Conservation (phyloP, 2,797 vertebrate species). For the Leuciscus waleckii region DNA sequence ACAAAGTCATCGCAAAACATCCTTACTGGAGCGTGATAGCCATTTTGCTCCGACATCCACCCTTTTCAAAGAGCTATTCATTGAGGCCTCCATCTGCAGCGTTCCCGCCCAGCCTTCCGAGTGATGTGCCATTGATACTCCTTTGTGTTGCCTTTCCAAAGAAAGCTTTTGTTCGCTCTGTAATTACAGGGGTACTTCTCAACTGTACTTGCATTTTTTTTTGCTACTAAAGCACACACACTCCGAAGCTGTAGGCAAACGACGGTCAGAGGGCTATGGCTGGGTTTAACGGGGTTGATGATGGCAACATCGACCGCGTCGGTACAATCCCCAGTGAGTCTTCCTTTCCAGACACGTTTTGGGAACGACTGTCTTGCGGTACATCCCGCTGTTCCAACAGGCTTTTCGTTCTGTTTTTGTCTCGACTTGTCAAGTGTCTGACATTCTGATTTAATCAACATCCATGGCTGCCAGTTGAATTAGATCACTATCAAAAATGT, state of each 20-base stretch:
- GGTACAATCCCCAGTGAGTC: constrained; percentile 27
- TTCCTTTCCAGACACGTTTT: constrained; percentile 48
- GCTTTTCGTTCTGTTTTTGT: constrained; percentile 76
- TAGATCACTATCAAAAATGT: constrained; percentile 86
- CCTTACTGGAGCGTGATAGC: constrained; percentile 54
- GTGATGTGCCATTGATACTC: constrained; percentile 69
- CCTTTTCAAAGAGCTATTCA: constrained; percentile 53
- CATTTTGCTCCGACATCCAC: constrained; percentile 57
- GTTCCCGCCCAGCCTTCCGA: constrained; percentile 66
- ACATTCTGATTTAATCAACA: constrained; percentile 87
- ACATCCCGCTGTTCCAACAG: constrained; percentile 78
- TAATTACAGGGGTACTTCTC: constrained; percentile 73
- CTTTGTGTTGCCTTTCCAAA: constrained; percentile 68
- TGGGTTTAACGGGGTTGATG: neutral
- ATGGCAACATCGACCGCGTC: neutral
- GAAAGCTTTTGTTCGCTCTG: constrained; percentile 70
- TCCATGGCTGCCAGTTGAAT: constrained; percentile 84
- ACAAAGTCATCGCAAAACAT: constrained; percentile 69
- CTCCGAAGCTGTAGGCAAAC: neutral
- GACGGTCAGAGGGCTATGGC: neutral
- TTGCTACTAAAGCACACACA: neutral
- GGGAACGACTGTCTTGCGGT: constrained; percentile 62
- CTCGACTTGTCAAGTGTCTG: constrained; percentile 85
- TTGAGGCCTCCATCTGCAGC: constrained; percentile 54
- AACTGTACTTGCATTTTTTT: constrained; percentile 44